These are phyloP conservation scores for Apocheima hispidaria DNA, from an alignment of 2,888 invertebrate species.

Conservation along the genomic window DNA sequence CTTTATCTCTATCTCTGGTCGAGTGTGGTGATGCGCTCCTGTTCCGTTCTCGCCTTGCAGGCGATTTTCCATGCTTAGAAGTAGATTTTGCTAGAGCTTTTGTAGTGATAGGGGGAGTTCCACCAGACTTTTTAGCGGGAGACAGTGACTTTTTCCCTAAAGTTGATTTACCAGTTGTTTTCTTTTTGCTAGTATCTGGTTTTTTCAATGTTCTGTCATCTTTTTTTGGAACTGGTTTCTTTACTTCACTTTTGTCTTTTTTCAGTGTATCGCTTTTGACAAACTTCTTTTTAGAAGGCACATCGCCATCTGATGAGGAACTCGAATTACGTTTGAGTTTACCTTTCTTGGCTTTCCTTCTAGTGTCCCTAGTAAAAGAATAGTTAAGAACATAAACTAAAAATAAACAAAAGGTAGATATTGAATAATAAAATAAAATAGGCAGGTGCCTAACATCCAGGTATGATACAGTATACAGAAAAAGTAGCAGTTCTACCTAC, in stretches of 20 bases:
- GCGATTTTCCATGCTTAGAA: constrained; percentile 79
- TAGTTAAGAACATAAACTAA: constrained; percentile 7
- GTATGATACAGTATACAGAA: too few species aligned
- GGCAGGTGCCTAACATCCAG: too few species aligned
- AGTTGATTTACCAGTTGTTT: constrained; percentile 66
- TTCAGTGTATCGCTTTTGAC: constrained; percentile 72
- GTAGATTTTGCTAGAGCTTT: constrained; percentile 73
- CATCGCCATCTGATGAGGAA: constrained; percentile 88
- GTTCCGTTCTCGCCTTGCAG: constrained; percentile 76
- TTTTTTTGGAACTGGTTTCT: constrained; percentile 76
- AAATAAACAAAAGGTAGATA: neutral
- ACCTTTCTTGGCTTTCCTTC: constrained; percentile 82
- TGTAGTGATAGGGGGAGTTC: constrained; percentile 80
- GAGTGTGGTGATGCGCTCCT: constrained; percentile 74
- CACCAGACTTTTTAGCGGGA: constrained; percentile 81
- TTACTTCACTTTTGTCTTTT: constrained; percentile 76
- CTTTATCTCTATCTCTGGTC: constrained; percentile 80
- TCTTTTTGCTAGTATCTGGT: constrained; percentile 70
- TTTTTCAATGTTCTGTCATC: constrained; percentile 77
- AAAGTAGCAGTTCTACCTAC: too few species aligned
- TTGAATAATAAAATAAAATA: neutral
- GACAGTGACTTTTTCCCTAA: constrained; percentile 82
- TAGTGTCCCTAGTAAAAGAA: constrained; percentile 67
- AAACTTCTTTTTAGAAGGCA: constrained; percentile 84
- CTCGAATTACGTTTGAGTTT: constrained; percentile 87